These are phyloP conservation scores for Lymantria dispar DNA, from an alignment of 2,888 invertebrate genomes.

Conservation along the genomic window DNA sequence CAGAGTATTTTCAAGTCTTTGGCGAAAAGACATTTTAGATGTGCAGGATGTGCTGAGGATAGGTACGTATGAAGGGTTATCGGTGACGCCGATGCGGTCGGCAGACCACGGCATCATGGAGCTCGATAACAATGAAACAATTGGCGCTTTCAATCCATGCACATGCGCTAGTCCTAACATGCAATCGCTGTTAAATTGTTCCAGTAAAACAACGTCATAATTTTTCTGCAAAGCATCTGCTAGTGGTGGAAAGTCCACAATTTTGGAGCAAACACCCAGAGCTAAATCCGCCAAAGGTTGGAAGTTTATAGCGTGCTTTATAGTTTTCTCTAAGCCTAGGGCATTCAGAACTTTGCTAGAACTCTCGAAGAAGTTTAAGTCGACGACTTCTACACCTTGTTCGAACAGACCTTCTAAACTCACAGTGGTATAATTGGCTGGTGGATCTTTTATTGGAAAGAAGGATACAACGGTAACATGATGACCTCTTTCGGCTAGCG, in stretches of 20 bases:
- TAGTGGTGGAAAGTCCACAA: slow-evolving; percentile 62
- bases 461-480: slow-evolving; percentile 84
- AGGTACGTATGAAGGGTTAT: slow-evolving; percentile 80
- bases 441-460: slow-evolving; percentile 76
- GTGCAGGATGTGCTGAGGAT: slow-evolving; percentile 73
- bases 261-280: slow-evolving; percentile 56
- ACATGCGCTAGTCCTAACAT: slow-evolving; percentile 83
- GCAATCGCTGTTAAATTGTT: slow-evolving; percentile 85
- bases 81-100: slow-evolving; percentile 65
- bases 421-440: slow-evolving; percentile 68
- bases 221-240: slow-evolving; percentile 57
- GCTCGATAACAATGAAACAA: slow-evolving; percentile 81
- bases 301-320: slow-evolving; percentile 50
- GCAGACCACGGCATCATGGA: slow-evolving; percentile 81
- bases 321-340: slow-evolving; percentile 48
- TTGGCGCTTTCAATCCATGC: slow-evolving; percentile 76
- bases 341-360: slow-evolving; percentile 37
- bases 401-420: slow-evolving; percentile 66
- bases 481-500: slow-evolving; percentile 81
- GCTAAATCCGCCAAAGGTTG: slow-evolving; percentile 55
- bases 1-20: slow-evolving; percentile 71
- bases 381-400: slow-evolving; percentile 58
- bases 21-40: slow-evolving; percentile 71
- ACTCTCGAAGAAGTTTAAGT: slow-evolving; percentile 51
- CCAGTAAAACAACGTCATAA: slow-evolving; percentile 85